Evolutionary conservation across 1,140 invertebrate genomes (phyloP).

Genomic region (Calephelis nemesis): DNA sequence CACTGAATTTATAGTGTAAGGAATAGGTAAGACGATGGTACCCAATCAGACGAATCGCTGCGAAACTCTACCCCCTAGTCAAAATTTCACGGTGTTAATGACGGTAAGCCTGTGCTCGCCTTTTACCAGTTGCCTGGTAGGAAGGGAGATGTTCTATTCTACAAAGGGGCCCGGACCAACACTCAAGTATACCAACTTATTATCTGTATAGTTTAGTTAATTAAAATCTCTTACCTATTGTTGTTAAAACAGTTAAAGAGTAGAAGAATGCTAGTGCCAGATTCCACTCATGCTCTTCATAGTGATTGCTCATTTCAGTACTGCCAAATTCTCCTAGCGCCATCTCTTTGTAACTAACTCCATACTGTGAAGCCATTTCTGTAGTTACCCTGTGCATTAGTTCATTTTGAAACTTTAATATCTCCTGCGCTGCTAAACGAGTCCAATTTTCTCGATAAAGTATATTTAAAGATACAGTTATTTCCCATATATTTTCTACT

Average conservation of each 20-base stretch:
- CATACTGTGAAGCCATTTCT: slow-evolving; percentile 82
- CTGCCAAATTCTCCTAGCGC: slow-evolving; percentile 69
- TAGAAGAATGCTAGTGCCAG: slow-evolving; percentile 97
- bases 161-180: too few species aligned
- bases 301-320: slow-evolving; percentile 60
- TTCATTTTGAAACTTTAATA: slow-evolving; percentile 86
- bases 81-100: too few species aligned
- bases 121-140: too few species aligned
- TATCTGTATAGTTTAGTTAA: neutral
- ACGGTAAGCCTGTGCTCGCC: too few species aligned
- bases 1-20: too few species aligned
- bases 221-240: slow-evolving; percentile 89
- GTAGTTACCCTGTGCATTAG: slow-evolving; percentile 89
- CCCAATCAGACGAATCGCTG: too few species aligned
- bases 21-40: too few species aligned
- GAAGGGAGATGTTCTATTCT: too few species aligned
- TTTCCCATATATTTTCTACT: slow-evolving; percentile 96
- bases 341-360: slow-evolving; percentile 76
- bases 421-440: slow-evolving; percentile 78
- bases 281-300: slow-evolving; percentile 90
- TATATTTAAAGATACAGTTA: slow-evolving; percentile 95
- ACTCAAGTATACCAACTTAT: too few species aligned
- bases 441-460: slow-evolving; percentile 98
- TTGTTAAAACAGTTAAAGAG: slow-evolving; percentile 96
- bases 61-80: too few species aligned